A percentile compares a stretch with the other conserved stretches of the same genome.
Conservation (phyloP, 2,113 vertebrate species). For the Gymnocephalus cernua region DNA sequence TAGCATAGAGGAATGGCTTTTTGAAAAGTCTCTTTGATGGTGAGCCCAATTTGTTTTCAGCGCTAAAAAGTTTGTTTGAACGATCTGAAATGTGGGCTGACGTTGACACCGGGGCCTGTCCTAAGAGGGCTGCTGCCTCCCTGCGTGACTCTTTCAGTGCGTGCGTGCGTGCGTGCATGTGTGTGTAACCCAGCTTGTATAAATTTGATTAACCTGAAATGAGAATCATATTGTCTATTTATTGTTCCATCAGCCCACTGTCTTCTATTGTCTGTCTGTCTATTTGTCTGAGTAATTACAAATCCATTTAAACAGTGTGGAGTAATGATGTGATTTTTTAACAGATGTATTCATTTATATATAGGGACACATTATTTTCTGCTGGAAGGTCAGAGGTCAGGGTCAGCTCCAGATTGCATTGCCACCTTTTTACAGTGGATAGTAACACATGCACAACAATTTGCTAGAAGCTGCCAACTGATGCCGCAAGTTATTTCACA, state of each 20-base stretch:
- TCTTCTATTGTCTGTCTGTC: not conserved
- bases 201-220: slow-evolving; percentile 10
- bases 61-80: slow-evolving; percentile 75
- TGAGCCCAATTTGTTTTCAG: slow-evolving; percentile 79
- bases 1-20: slow-evolving; percentile 74
- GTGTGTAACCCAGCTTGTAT: not conserved
- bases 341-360: not conserved
- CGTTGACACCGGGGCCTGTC: slow-evolving; percentile 49
- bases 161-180: not conserved
- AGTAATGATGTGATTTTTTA: not conserved
- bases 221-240: slow-evolving; percentile 9
- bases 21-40: slow-evolving; percentile 81
- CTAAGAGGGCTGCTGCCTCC: slow-evolving; percentile 47
- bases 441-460: not conserved
- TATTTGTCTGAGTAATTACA: slow-evolving; percentile 7
- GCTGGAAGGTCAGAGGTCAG: slow-evolving; percentile 12
- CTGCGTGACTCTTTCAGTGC: slow-evolving; percentile 10
- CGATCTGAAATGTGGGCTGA: slow-evolving; percentile 55
- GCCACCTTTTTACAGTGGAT: no score
- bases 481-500: not conserved
- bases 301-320: not conserved
- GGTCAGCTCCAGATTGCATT: not conserved
- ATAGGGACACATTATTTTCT: not conserved
- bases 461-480: not conserved
- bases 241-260: not conserved